phyloP scores from a whole-genome alignment of 2,888 invertebrate genomes.

The Drosophila ezoana region DNA sequence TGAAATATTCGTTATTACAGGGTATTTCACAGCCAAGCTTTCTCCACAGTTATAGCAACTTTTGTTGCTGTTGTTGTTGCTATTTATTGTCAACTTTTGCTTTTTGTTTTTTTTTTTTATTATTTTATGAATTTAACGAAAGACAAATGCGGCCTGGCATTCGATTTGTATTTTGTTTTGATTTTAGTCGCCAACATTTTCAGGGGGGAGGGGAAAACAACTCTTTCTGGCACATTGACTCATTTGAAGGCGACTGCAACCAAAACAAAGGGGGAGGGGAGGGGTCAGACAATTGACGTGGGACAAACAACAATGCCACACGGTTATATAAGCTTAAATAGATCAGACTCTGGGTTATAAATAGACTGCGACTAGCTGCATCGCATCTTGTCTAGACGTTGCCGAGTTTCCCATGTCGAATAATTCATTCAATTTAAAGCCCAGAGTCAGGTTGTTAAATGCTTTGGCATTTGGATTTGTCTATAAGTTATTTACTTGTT shows the following conservation, averaged over 20 bases:
- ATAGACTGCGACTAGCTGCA: conserved; percentile 21
- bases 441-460: no score
- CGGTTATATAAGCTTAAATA: conserved; percentile 46
- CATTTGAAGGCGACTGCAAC: conserved; percentile 74
- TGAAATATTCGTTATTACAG: conserved; percentile 7
- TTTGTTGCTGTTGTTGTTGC: conserved; percentile 5
- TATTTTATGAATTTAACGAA: conserved; percentile 38
- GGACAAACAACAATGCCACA: conserved; percentile 30
- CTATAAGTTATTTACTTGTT: not conserved
- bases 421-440: not conserved
- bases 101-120: conserved; percentile 20
- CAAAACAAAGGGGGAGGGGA: conserved; percentile 10
- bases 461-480: no score
- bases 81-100: conserved; percentile 33
- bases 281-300: conserved; percentile 21
- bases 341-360: conserved; percentile 34
- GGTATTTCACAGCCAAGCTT: conserved; percentile 14
- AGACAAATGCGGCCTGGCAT: conserved; percentile 40
- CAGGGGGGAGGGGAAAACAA: conserved; percentile 63
- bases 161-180: conserved; percentile 45
- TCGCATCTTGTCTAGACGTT: not conserved
- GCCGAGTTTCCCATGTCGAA: not conserved
- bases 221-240: conserved; percentile 83
- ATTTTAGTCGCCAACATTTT: conserved; percentile 20
- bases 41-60: not conserved